Evolutionary conservation across 1,140 invertebrate genomes (phyloP), one percentile per base, ranked within the genome.

Genomic region (Archivesica marissinica): DNA sequence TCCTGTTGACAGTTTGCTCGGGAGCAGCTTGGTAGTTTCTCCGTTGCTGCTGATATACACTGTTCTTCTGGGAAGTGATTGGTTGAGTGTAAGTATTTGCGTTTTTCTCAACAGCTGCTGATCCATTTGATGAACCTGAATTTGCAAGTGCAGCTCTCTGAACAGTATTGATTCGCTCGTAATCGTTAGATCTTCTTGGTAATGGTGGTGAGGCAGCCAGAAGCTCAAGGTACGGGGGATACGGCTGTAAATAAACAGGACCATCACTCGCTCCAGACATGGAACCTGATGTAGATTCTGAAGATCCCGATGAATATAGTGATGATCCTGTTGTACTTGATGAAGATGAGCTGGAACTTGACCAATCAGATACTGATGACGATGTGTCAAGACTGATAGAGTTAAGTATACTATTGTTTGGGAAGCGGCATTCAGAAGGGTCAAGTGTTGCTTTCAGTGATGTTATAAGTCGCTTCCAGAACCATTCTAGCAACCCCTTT

Each of bases 401-500:
- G 25, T 25, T 59, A 6, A 83, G n/a, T 3, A 17, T 15, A 15
- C 2, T 30, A 23, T 38, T 13, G 25, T 75, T 75, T 2, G 13
- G 11, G 28, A 9, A 41, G 6, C 17, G 7, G 23, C 38, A 70
- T 33, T 59, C 68, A 39, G 50, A 44, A 33, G 85, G 77, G 28
- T 89, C 87, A 2, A 92, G 61, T 0, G 88, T 88, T 38, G 88
- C 90, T 56, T 86, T 88, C 9, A 94, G 88, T 6, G 94, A 92
- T 25, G 83, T 87, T 0, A 92, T 90, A 1, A 94, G 88, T 61
- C 91, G 85, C 1, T 89, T 88, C 94, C 93, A 94, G 68, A 92
- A 90, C 94, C 94, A 94, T 25, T 93, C 92, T 47, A 89, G 87
- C 33, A 92, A 50, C 64, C 91, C 90, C 35, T 86, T 72, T 64